Base-by-base conservation (phyloP, 2,113 vertebrate genomes). In the Lota lota region DNA sequence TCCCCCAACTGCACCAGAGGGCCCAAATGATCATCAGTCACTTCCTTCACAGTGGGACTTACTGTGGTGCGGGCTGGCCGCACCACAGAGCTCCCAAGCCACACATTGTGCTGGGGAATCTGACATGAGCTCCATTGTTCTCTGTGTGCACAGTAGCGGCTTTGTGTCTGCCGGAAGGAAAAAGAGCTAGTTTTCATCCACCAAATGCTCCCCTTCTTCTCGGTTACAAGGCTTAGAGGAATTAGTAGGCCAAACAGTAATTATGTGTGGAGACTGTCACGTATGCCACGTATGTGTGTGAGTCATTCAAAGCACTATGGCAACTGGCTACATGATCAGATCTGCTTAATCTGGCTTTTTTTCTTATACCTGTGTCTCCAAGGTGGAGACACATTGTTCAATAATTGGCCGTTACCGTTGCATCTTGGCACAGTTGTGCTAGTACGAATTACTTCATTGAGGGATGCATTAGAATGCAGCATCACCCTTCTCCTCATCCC, bases 181-280 rank as follows among this genome's bases (percentile, higher is more conserved):
- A 86, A 83, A 81, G 83, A 77, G 65, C 72, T 81, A 22, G 75
- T 85, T 88, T 79, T 85, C 81, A 81, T 74, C 79, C 83, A 87
- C 68, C 59, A 66, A 67, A 75, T 82, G 74, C 62, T 68, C 65
- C 54, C 69, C 75, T 67, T 59, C 12, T 61, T 74, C 69, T 50
- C 80, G 79, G 77, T 80, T 71, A 67, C 72, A 71, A 14, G 77
- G 76, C 74, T 75, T 79, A 66, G 53, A 51, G 69, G 80, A 75
- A 56, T 74, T 78, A 79, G 12, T 64, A 53, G 76, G 72, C 66
- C 74, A 74, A 57, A 40, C 73, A 21, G 15, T 63, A 70, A 51
- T n/a, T 11, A 65, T 79, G 76, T 77, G 86, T 85, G 84, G 81
- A 76, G 17, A 6, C 15, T 79, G 80, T 81, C 88, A 88, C 82